Conservation (phyloP, 2,113 vertebrate species). For the Callithrix jacchus region DNA sequence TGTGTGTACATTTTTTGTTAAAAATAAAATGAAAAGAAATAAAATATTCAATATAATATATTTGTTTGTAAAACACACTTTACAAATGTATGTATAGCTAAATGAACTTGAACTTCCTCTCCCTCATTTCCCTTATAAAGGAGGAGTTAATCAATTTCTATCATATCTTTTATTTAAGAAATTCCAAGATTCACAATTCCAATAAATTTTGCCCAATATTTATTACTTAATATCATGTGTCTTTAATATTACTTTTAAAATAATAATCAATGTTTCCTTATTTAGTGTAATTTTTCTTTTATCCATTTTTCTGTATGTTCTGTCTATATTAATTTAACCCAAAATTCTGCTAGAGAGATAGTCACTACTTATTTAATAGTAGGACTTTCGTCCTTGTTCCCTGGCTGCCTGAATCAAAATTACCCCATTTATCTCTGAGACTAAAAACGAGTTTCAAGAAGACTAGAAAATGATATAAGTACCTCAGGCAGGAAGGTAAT, state of each 20-base stretch:
- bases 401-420: background rate
- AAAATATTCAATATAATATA: background rate
- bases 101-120: background rate
- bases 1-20: background rate
- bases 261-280: background rate
- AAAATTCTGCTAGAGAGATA: background rate
- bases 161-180: background rate
- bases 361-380: background rate
- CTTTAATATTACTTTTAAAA: background rate
- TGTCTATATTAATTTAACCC: background rate
- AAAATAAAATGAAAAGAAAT: conserved; percentile 15
- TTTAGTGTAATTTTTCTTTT: background rate
- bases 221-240: background rate
- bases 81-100: background rate
- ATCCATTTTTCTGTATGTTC: background rate
- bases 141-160: background rate
- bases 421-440: conserved; percentile 30
- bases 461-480: background rate
- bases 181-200: background rate
- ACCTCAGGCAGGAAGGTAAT: conserved; percentile 22
- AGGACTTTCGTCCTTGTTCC: background rate
- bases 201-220: background rate
- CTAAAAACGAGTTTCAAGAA: conserved; percentile 20
- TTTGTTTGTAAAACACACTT: background rate
- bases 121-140: background rate